phyloP scores from a whole-genome alignment of 35 echinoderm and acorn worm species.

The Heliocidaris erythrogramma region DNA sequence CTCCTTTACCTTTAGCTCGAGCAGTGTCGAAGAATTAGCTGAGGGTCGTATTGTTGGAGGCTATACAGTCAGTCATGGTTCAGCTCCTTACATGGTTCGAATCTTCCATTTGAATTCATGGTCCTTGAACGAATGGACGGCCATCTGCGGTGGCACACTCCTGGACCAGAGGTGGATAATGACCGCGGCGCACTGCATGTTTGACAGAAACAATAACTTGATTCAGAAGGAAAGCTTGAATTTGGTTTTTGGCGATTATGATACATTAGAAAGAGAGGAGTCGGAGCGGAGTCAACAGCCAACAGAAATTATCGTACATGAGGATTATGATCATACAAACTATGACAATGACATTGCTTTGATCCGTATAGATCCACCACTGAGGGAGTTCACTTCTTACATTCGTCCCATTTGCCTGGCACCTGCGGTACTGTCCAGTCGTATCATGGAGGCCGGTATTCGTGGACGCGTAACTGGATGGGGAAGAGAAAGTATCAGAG shows the following conservation, averaged over 20 bases:
- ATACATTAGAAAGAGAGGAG: conserved; percentile 27
- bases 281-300: conserved; percentile 27
- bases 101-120: conserved; percentile 22
- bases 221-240: neutral
- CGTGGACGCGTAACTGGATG: conserved; percentile 75
- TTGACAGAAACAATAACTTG: neutral
- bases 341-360: conserved; percentile 77
- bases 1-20: neutral
- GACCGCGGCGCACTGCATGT: conserved; percentile 66
- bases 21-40: neutral
- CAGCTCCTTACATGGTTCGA: conserved; percentile 78
- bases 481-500: conserved; percentile 59
- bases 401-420: conserved; percentile 83
- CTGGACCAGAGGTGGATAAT: conserved; percentile 78
- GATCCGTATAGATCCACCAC: conserved; percentile 59
- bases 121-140: conserved; percentile 9
- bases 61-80: conserved; percentile 53
- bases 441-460: neutral
- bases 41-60: conserved; percentile 65
- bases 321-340: conserved; percentile 38
- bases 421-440: conserved; percentile 20
- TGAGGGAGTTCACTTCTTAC: conserved; percentile 71
- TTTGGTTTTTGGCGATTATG: conserved; percentile 71
- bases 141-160: conserved; percentile 68
- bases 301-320: conserved; percentile 55